Evolutionary conservation across 2,113 vertebrate species (phyloP).

Genomic region (Neolamprologus falcicula): DNA sequence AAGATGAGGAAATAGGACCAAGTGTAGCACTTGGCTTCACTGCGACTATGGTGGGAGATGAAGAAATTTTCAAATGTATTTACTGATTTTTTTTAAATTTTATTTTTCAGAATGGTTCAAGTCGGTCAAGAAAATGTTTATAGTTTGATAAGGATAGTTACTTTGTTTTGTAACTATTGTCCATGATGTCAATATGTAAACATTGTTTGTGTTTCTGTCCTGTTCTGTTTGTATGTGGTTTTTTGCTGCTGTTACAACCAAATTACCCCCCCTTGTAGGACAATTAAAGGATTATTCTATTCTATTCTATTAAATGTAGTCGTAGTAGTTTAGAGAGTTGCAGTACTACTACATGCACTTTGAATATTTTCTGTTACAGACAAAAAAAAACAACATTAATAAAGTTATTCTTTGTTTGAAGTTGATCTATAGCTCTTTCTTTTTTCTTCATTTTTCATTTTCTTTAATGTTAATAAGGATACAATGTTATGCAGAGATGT

Average conservation of each 20-base stretch:
- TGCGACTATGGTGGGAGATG: fast-evolving
- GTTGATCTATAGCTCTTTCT: fast-evolving
- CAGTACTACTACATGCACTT: background rate
- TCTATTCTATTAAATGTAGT: background rate
- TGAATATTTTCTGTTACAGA: background rate
- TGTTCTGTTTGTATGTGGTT: background rate
- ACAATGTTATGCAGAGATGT: background rate
- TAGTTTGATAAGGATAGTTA: fast-evolving
- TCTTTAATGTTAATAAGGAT: background rate
- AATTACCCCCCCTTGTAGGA: fast-evolving
- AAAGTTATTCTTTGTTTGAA: background rate
- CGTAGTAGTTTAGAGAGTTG: background rate
- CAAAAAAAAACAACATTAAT: background rate
- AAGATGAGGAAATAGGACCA: background rate
- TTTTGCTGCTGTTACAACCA: background rate
- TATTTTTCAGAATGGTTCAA: background rate
- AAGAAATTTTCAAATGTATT: fast-evolving
- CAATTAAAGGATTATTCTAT: background rate
- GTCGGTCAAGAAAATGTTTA: fast-evolving
- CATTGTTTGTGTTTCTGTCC: fast-evolving
- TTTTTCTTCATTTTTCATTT: background rate
- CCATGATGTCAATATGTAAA: background rate
- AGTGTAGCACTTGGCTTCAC: background rate
- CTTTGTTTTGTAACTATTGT: background rate
- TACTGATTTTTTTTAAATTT: fast-evolving